Percentiles rank a stretch among this genome's conserved stretches.
Evolutionary conservation across 2,113 vertebrate genomes (phyloP).

Genomic region (Odobenus rosmarus): DNA sequence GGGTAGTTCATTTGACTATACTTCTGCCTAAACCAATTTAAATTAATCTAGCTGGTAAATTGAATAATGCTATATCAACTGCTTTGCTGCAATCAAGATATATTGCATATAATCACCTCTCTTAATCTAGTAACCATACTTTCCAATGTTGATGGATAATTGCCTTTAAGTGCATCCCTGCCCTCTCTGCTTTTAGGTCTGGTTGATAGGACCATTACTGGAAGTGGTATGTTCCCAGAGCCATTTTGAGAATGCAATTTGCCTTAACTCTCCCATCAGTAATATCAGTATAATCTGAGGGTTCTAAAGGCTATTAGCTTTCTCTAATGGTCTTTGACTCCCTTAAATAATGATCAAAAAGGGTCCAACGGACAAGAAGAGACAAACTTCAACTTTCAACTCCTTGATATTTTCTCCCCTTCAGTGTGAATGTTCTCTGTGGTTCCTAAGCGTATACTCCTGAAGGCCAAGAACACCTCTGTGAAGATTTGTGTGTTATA

Average conservation of each 20-base stretch:
- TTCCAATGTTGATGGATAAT: constrained; percentile 78
- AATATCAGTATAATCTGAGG: constrained; percentile 73
- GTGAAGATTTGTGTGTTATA: background rate
- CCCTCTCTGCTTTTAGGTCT: constrained; percentile 76
- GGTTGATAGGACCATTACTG: constrained; percentile 77
- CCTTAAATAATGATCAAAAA: constrained; percentile 67
- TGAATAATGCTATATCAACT: constrained; percentile 79
- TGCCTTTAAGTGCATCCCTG: constrained; percentile 79
- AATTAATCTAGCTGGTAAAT: constrained; percentile 78
- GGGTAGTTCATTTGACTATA: constrained; percentile 76
- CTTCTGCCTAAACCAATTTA: constrained; percentile 79
- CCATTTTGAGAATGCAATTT: constrained; percentile 79
- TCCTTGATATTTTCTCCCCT: constrained; percentile 28
- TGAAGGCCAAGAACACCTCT: background rate
- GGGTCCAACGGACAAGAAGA: constrained; percentile 43
- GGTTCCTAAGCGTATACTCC: background rate
- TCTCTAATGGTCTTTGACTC: constrained; percentile 76
- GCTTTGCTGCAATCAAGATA: constrained; percentile 78
- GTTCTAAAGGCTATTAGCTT: constrained; percentile 71
- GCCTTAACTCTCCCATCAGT: constrained; percentile 75
- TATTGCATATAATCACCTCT: constrained; percentile 77
- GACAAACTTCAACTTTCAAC: constrained; percentile 62
- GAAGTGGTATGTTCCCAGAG: constrained; percentile 77
- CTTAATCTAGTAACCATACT: constrained; percentile 78
- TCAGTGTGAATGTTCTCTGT: background rate